Base-by-base conservation (phyloP, 2,113 vertebrate genomes). In the Callaeas wilsoni region DNA sequence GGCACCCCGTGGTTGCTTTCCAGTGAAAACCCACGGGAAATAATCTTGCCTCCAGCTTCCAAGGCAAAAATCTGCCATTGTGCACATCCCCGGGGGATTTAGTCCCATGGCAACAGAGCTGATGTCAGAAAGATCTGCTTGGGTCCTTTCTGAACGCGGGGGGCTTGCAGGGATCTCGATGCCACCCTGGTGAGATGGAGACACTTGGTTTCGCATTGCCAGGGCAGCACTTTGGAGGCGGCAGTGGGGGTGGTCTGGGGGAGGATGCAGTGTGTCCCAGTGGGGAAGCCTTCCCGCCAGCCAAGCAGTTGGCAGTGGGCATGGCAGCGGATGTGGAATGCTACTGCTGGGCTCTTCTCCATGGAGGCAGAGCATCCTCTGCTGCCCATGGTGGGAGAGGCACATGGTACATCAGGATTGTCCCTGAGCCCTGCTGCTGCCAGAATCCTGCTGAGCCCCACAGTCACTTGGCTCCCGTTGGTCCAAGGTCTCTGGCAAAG, bases 381-480 rank as follows among this genome's bases (percentile, higher is more conserved):
- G 63, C 69, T 67, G 74, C 52, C 52, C 0, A 0, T 62, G 29
- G 35, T 1, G 1, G 35, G 71, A 83, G 67, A 39, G 39, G 23
- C 9, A 7, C 2, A 4, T 0, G 0, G 53, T n/a, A 37, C 18
- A 9, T 44, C 0, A 0, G 87, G 42, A 33, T 71, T 44, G 52
- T 75, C 65, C 83, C n/a, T 13, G 35, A 67, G 65, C 62, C 60
- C 33, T 75, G 1, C 3, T 4, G 17, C 57, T 63, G 49, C 41
- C 1, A 0, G 12, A 20, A 1, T 75, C 69, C 33, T 3, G 4
- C 59, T 71, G 56, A 78, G 82, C 74, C 74, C 25, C 14, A 3
- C 27, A 10, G 37, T 33, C 4, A 1, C 67, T 75, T 4, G 0
- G 53, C 53, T 89, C 35, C 37, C 25, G 35, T 60, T 22, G 14